phyloP scores from a whole-genome alignment of 2,888 invertebrate species.

The Epistrophe grossulariae region DNA sequence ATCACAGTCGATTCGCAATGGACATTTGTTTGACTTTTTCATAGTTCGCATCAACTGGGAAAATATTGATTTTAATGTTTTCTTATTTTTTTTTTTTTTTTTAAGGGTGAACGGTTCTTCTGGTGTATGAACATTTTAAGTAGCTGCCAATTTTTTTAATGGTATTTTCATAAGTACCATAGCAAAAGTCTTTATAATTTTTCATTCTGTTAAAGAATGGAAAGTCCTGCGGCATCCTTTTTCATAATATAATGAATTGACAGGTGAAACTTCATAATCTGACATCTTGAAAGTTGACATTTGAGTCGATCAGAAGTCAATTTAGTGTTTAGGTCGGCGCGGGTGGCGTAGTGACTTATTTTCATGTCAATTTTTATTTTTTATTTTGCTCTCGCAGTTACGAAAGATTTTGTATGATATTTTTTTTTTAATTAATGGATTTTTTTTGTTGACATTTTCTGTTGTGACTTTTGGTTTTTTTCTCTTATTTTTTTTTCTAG shows the following conservation, averaged over 20 bases:
- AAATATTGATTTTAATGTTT: slow-evolving; percentile 35
- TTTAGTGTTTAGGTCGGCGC: too few relatives aligned
- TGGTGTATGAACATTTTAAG: background rate
- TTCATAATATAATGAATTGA: background rate
- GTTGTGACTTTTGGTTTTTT: too few relatives aligned
- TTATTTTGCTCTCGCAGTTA: too few relatives aligned
- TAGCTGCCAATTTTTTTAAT: slow-evolving; percentile 19
- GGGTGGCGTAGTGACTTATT: too few relatives aligned
- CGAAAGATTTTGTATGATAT: too few relatives aligned
- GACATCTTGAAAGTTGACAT: background rate
- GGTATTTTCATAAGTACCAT: background rate
- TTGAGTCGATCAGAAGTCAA: too few relatives aligned
- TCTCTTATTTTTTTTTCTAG: too few relatives aligned
- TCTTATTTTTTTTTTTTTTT: background rate
- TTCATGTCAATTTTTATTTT: too few relatives aligned
- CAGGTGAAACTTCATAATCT: background rate
- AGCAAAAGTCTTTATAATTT: background rate
- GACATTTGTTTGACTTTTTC: slow-evolving; percentile 60
- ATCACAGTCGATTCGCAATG: slow-evolving; percentile 42
- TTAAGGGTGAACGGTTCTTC: too few relatives aligned
- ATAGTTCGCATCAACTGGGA: slow-evolving; percentile 40
- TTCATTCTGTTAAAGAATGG: background rate
- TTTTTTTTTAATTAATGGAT: too few relatives aligned
- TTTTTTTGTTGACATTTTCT: too few relatives aligned
- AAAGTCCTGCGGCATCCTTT: background rate